Conservation (phyloP, 2,797 vertebrate species). For the Ambastaia sidthimunki region DNA sequence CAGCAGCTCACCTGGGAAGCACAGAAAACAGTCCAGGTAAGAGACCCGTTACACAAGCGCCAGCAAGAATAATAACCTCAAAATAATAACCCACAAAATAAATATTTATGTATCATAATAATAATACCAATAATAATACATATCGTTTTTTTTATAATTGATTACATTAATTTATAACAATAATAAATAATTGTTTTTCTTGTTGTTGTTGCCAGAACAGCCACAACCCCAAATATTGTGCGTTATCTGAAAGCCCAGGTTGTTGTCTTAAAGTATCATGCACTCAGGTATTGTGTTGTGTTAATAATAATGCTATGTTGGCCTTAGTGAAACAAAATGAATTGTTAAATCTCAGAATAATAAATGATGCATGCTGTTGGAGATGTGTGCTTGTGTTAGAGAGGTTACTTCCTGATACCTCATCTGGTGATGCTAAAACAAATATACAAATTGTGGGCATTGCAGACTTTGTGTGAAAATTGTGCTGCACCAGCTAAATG, state of each 20-base stretch:
- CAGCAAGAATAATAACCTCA: neutral
- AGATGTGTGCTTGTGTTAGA: neutral
- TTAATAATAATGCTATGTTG: neutral
- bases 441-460: neutral
- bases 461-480: neutral
- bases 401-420: neutral
- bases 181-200: too few species aligned
- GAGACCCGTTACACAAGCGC: slow-evolving; percentile 9
- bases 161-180: too few species aligned
- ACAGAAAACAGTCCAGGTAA: slow-evolving; percentile 65
- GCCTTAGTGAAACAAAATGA: neutral
- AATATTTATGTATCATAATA: too few species aligned
- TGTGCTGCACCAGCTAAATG: neutral
- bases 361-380: neutral
- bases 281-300: too few species aligned
- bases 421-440: neutral
- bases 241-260: too few species aligned
- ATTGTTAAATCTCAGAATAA: neutral
- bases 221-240: too few species aligned
- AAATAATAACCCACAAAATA: neutral
- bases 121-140: too few species aligned
- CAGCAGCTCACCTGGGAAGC: slow-evolving; percentile 52
- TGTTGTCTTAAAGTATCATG: too few species aligned
- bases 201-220: too few species aligned
- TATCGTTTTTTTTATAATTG: too few species aligned